Evolutionary conservation across 2,797 vertebrate genomes (phyloP), one percentile per base, ranked within the genome.

Genomic region (Diglossa cyanea): DNA sequence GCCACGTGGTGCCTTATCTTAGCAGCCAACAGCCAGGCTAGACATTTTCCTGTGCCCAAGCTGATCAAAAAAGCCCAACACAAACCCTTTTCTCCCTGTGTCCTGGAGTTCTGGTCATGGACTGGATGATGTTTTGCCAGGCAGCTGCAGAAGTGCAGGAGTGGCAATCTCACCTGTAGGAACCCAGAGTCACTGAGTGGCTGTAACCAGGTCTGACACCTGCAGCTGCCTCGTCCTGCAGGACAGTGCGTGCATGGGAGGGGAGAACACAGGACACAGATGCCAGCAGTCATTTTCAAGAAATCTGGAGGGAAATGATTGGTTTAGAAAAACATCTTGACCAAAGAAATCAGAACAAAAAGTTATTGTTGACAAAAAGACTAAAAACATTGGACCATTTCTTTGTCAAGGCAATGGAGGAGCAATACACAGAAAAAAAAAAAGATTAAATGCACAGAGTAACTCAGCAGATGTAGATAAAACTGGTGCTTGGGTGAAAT

Each of bases 221-320:
- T 60, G 30, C 51, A 58, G 60, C 16, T 5, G 0, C 71, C 68
- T 45, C 11, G 6, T 67, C 40, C 70, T 17, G 73, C 71, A 37
- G 66, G 47, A 47, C 30, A 11, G 13, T 0, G 28, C 8, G 0
- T 3, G 1, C 19, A 0, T 0, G 0, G 44, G 13, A 31, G 47
- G 21, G 3, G 35, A 50, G 28, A 13, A 6, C 6, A 10, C 16
- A 28, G 40, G 25, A 26, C 24, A 39, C 20, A 4, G 37, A 44
- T 20, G 17, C 9, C 65, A 54, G 42, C 3, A 0, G 7, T 48
- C 0, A 0, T 28, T 44, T 44, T 31, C 44, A 42, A 26, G 57
- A 68, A 47, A 42, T 17, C 28, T 35, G 13, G 42, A 71, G 48
- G 53, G 14, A 25, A 70, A 20, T 1, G 0, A 63, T 5, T 44